Percentiles rank a stretch among this genome's conserved stretches.
Conservation (phyloP, 2,888 invertebrate species). For the Acleris emargana region DNA sequence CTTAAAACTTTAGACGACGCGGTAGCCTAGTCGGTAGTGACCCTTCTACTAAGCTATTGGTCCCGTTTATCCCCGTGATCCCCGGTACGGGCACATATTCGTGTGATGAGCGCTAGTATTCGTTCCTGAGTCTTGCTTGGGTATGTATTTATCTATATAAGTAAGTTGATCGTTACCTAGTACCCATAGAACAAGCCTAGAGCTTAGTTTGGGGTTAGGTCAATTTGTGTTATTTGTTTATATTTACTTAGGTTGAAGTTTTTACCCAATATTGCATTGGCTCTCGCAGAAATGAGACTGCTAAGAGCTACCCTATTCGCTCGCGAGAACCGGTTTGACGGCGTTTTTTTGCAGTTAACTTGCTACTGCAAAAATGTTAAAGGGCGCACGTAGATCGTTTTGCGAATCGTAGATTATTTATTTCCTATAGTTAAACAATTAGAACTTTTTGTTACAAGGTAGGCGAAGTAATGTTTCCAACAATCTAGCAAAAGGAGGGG, state of each 20-base stretch:
- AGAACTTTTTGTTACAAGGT: slow-evolving; percentile 14
- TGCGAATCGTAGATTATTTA: slow-evolving; percentile 21
- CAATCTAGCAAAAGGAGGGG: slow-evolving; percentile 50
- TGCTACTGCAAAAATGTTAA: slow-evolving; percentile 38
- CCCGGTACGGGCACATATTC: too few relatives aligned
- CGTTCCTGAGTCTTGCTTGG: too few relatives aligned
- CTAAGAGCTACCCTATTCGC: slow-evolving; percentile 48
- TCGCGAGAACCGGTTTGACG: slow-evolving; percentile 69
- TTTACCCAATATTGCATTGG: slow-evolving; percentile 17
- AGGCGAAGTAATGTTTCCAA: slow-evolving; percentile 47
- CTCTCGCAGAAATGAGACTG: slow-evolving; percentile 26
- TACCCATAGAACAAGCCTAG: too few relatives aligned
- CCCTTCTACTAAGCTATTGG: too few relatives aligned
- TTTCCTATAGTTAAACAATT: slow-evolving; percentile 7
- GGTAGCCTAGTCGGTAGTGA: too few relatives aligned
- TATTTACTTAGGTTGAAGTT: slow-evolving; percentile 1
- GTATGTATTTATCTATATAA: too few relatives aligned
- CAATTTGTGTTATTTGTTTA: too few relatives aligned
- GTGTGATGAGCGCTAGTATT: too few relatives aligned
- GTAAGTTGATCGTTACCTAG: too few relatives aligned
- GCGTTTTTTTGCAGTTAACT: slow-evolving; percentile 47
- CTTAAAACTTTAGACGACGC: too few relatives aligned
- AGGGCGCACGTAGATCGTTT: slow-evolving; percentile 21
- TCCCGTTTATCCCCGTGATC: too few relatives aligned
- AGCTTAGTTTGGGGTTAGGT: too few relatives aligned